Evolutionary conservation across 2,888 invertebrate species (phyloP).

Genomic region (Melitaea athalia): DNA sequence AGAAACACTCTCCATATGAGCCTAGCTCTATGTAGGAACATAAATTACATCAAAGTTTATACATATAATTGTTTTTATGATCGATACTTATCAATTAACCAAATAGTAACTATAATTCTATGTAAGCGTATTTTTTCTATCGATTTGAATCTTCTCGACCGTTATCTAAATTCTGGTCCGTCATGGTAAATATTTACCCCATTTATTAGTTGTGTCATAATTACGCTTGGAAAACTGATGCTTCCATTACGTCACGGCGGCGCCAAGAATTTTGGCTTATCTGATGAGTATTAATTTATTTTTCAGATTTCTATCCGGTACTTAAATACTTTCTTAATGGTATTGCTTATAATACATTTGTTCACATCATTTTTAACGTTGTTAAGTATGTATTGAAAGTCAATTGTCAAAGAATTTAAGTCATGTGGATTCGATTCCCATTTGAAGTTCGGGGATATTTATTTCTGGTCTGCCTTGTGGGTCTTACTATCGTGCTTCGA

Average conservation of each 20-base stretch:
- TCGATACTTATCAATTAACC: too few relatives aligned
- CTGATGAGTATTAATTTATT: not conserved
- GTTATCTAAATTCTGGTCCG: conserved; percentile 3
- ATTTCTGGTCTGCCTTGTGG: too few relatives aligned
- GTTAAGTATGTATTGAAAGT: not conserved
- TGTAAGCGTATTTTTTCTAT: not conserved
- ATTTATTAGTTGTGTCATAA: conserved; percentile 3
- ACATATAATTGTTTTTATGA: too few relatives aligned
- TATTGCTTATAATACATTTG: not conserved
- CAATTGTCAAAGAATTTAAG: too few relatives aligned
- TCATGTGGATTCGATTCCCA: too few relatives aligned
- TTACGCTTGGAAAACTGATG: not conserved
- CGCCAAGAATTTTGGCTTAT: not conserved
- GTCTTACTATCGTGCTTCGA: too few relatives aligned
- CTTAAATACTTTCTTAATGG: not conserved
- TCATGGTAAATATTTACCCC: not conserved
- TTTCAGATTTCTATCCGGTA: not conserved
- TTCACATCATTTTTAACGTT: not conserved
- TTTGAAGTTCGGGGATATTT: too few relatives aligned
- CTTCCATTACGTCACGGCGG: conserved; percentile 14
- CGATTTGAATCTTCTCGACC: not conserved
- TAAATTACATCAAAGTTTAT: too few relatives aligned
- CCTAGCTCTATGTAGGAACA: too few relatives aligned
- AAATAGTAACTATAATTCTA: too few relatives aligned
- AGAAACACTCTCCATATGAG: too few relatives aligned